Evolutionary conservation across 2,113 vertebrate species (phyloP).

Genomic region (Pedionomus torquatus): DNA sequence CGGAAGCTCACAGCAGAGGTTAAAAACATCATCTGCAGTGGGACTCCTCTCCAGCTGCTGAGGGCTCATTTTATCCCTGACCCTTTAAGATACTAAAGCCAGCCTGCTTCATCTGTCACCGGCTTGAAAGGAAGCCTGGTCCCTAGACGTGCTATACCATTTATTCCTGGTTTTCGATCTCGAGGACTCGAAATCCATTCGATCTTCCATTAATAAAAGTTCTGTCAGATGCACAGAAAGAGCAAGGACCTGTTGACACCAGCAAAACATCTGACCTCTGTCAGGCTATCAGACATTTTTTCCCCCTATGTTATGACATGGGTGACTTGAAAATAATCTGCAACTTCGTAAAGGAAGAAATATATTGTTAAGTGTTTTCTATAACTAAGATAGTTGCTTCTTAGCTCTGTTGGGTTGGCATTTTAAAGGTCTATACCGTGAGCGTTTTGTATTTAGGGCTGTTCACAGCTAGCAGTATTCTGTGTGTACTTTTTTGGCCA

Average conservation of each 20-base stretch:
- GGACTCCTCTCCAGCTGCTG: slow-evolving; percentile 9
- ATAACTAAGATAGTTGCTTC: background rate
- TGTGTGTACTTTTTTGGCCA: background rate
- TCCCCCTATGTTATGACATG: rapidly evolving
- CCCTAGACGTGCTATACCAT: background rate
- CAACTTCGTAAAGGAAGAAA: background rate
- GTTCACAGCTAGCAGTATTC: background rate
- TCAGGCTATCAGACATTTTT: background rate
- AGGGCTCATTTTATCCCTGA: slow-evolving; percentile 13
- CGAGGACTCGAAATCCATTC: background rate
- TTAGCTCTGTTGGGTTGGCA: background rate
- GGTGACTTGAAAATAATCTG: background rate
- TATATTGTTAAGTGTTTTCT: background rate
- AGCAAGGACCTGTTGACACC: background rate
- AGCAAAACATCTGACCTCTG: background rate
- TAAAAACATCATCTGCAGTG: slow-evolving; percentile 19
- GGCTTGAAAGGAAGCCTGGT: background rate
- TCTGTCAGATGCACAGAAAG: background rate
- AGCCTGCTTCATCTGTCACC: slow-evolving; percentile 20
- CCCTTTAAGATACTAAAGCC: background rate
- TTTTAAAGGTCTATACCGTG: background rate
- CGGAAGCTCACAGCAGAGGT: slow-evolving; percentile 36
- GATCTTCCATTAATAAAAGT: background rate
- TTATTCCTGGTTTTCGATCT: background rate
- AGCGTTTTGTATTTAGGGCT: background rate